These are phyloP conservation scores for Eupelmus urozonus DNA, from an alignment of 2,888 invertebrate genomes.

Conservation along the genomic window DNA sequence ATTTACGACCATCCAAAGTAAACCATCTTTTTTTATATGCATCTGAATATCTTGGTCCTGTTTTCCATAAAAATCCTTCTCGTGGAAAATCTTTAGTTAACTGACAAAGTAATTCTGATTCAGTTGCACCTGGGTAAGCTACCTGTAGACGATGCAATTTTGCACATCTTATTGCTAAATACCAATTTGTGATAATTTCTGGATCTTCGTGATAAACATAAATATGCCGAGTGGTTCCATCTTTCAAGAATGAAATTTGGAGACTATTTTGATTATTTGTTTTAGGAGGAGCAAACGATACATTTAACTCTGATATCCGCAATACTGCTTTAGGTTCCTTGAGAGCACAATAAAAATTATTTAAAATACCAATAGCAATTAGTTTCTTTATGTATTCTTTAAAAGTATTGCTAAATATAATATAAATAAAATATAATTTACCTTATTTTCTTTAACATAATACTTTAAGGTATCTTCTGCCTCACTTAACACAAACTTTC, in stretches of 20 bases:
- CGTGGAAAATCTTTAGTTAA: slow-evolving; percentile 90
- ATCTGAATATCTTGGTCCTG: slow-evolving; percentile 89
- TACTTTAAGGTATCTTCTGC: slow-evolving; percentile 89
- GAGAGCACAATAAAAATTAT: not conserved
- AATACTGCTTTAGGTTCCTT: slow-evolving; percentile 91
- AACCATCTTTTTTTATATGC: slow-evolving; percentile 93
- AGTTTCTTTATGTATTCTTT: slow-evolving; percentile 68
- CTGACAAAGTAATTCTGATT: slow-evolving; percentile 84
- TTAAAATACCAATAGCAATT: too few species aligned
- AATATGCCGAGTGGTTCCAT: slow-evolving; percentile 91
- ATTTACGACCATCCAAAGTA: slow-evolving; percentile 90
- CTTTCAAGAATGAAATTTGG: slow-evolving; percentile 91
- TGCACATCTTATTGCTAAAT: slow-evolving; percentile 89
- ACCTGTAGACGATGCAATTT: slow-evolving; percentile 90
- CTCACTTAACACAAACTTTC: slow-evolving; percentile 90
- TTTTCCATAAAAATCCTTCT: slow-evolving; percentile 94
- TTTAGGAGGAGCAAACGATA: slow-evolving; percentile 90
- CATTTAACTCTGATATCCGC: slow-evolving; percentile 89
- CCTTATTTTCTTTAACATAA: slow-evolving; percentile 82
- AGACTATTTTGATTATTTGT: slow-evolving; percentile 88
- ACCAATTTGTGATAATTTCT: slow-evolving; percentile 92
- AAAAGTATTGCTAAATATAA: slow-evolving; percentile 1
- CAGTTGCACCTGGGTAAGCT: slow-evolving; percentile 88
- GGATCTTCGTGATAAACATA: slow-evolving; percentile 92
- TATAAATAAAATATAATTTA: slow-evolving; percentile 51